Conservation (phyloP, 2,797 vertebrate species). For the Prionace glauca region DNA sequence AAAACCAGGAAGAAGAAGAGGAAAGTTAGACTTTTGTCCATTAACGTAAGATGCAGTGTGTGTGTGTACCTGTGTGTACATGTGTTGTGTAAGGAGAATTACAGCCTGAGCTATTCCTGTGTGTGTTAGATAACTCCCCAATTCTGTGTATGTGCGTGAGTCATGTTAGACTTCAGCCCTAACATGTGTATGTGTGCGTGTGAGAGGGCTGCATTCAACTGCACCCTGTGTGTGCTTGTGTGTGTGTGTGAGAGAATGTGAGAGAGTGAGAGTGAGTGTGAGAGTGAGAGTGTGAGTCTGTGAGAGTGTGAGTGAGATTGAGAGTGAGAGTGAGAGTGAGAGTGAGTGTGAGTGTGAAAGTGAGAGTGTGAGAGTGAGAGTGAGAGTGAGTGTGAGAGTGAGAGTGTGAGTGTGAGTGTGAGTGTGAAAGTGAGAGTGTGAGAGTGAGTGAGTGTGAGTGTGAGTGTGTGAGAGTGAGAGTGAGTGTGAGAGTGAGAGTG, state of each 20-base stretch:
- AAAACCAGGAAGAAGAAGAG: slow-evolving; percentile 49
- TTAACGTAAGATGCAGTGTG: slow-evolving; percentile 37
- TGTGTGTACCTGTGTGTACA: too few relatives aligned
- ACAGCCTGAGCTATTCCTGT: neutral
- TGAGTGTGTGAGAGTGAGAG: neutral
- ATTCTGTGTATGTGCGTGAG: neutral
- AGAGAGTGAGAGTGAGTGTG: too few relatives aligned
- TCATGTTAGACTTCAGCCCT: neutral
- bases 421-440: too few relatives aligned
- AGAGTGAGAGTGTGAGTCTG: too few relatives aligned
- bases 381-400: too few relatives aligned
- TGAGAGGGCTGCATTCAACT: neutral
- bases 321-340: too few relatives aligned
- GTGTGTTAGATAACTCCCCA: neutral
- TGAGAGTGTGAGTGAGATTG: too few relatives aligned
- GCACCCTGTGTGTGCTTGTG: neutral
- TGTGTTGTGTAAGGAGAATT: neutral
- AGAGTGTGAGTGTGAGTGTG: too few relatives aligned
- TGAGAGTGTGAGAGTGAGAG: too few relatives aligned
- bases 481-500: too few relatives aligned
- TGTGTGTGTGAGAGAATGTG: neutral
- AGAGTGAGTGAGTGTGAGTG: neutral
- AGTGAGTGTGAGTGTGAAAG: too few relatives aligned
- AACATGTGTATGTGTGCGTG: neutral
- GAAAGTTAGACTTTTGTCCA: slow-evolving; percentile 42